Conservation (phyloP, 2,888 invertebrate genomes). For the Xylota sylvarum region DNA sequence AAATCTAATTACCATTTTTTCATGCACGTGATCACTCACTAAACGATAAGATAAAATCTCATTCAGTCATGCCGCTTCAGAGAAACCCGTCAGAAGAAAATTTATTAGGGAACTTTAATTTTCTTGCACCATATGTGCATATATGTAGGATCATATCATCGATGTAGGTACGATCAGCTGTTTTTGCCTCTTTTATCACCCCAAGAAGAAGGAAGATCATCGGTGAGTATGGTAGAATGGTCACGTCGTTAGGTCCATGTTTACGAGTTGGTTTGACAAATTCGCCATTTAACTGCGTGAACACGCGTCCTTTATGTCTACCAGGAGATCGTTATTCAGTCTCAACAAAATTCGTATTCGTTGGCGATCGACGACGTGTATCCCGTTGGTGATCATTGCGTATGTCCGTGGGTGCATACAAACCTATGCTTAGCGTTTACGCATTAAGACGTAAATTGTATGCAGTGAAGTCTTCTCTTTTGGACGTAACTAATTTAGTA, state of each 20-base stretch:
- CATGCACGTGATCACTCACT: constrained; percentile 68
- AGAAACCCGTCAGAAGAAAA: constrained; percentile 25
- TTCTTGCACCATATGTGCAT: constrained; percentile 27
- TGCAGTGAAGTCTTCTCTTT: constrained; percentile 23
- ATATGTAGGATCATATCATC: background rate
- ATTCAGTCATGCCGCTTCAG: constrained; percentile 17
- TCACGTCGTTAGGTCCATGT: constrained; percentile 65
- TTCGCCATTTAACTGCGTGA: constrained; percentile 82
- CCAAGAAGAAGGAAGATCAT: constrained; percentile 38
- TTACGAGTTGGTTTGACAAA: constrained; percentile 79
- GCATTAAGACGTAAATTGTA: constrained; percentile 50
- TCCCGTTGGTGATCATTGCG: constrained; percentile 46
- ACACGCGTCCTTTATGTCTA: constrained; percentile 80
- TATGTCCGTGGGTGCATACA: constrained; percentile 49
- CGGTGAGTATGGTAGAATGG: constrained; percentile 42
- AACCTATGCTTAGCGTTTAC: constrained; percentile 12
- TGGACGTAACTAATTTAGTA: constrained; percentile 53
- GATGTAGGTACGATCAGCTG: constrained; percentile 64
- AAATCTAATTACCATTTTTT: constrained; percentile 81
- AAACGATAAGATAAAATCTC: constrained; percentile 63
- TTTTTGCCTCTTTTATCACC: constrained; percentile 35
- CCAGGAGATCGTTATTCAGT: constrained; percentile 60
- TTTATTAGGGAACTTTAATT: constrained; percentile 22
- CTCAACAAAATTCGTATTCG: constrained; percentile 50
- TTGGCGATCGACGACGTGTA: constrained; percentile 44